phyloP scores from a whole-genome alignment of 1,140 invertebrate genomes.

The Calliopsis andreniformis region DNA sequence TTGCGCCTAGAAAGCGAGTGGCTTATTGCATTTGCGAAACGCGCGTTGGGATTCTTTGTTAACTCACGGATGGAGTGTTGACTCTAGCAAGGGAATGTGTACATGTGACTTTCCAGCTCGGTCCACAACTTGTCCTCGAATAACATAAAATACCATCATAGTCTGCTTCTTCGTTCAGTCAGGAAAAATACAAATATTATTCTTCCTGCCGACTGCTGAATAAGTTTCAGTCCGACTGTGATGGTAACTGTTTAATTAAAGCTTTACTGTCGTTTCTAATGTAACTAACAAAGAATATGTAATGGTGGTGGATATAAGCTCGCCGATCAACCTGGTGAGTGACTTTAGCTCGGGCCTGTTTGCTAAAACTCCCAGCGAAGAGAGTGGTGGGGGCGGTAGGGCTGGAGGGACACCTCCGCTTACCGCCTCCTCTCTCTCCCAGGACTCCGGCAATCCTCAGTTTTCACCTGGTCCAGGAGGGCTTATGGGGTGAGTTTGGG shows the following conservation, averaged over 20 bases:
- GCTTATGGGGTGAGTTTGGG: constrained; percentile 79
- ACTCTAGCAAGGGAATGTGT: constrained; percentile 28
- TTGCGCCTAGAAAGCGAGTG: constrained; percentile 53
- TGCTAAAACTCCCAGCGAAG: constrained; percentile 93
- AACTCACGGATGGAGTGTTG: constrained; percentile 33
- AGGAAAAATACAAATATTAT: neutral
- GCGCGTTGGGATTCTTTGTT: constrained; percentile 32
- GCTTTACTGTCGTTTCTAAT: constrained; percentile 62
- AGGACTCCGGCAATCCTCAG: constrained; percentile 79
- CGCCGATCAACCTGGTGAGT: constrained; percentile 93
- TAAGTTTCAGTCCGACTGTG: constrained; percentile 27
- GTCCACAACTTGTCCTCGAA: constrained; percentile 29
- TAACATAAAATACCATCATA: constrained; percentile 39
- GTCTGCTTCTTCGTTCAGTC: constrained; percentile 6
- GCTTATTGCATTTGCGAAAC: constrained; percentile 59
- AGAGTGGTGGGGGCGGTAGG: constrained; percentile 84
- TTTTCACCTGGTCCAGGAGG: constrained; percentile 78
- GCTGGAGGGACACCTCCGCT: constrained; percentile 79
- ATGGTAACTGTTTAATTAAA: constrained; percentile 50
- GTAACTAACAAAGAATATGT: constrained; percentile 77
- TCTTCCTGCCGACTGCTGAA: neutral
- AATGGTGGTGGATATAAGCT: constrained; percentile 84
- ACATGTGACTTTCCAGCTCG: constrained; percentile 20
- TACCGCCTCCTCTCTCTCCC: constrained; percentile 80
- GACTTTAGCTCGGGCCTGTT: constrained; percentile 93